phyloP scores from a whole-genome alignment of 1,140 invertebrate genomes.

The Drosophila kurseongensis region DNA sequence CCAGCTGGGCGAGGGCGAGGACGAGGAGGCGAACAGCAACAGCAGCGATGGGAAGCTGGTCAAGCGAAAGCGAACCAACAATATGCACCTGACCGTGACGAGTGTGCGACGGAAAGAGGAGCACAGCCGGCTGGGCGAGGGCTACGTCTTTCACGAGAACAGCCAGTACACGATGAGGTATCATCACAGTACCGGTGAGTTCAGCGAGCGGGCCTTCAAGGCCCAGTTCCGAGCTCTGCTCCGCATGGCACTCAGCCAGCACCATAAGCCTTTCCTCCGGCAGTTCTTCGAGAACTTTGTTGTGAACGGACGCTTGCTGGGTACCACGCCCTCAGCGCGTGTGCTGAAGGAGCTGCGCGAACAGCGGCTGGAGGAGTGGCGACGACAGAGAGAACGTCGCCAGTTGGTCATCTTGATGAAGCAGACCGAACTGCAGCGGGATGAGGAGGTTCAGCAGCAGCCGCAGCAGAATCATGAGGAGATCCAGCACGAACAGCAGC shows the following conservation, averaged over 20 bases:
- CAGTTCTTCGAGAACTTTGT: slow-evolving; percentile 80
- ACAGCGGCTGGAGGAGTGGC: slow-evolving; percentile 75
- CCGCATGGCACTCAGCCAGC: slow-evolving; percentile 68
- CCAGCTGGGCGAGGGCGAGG: slow-evolving; percentile 32
- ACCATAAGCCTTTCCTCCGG: slow-evolving; percentile 79
- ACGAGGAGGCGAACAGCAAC: slow-evolving; percentile 46
- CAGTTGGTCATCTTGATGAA: slow-evolving; percentile 45
- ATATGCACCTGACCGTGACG: slow-evolving; percentile 38
- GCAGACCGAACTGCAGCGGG: slow-evolving; percentile 32
- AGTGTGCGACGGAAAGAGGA: slow-evolving; percentile 42
- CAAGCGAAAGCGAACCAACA: slow-evolving; percentile 65
- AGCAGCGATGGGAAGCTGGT: slow-evolving; percentile 40
- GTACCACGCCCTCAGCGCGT: slow-evolving; percentile 69
- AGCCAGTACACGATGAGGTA: slow-evolving; percentile 73
- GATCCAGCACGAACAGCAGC: slow-evolving; percentile 31
- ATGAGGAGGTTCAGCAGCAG: slow-evolving; percentile 22
- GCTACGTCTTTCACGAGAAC: slow-evolving; percentile 78
- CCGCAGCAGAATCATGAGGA: slow-evolving; percentile 29
- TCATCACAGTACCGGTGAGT: slow-evolving; percentile 80
- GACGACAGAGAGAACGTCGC: slow-evolving; percentile 54
- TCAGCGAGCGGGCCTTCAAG: slow-evolving; percentile 77
- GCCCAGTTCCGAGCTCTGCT: slow-evolving; percentile 73
- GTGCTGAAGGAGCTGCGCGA: slow-evolving; percentile 66
- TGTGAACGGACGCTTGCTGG: slow-evolving; percentile 64
- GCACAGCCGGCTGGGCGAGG: slow-evolving; percentile 61